Conservation (phyloP, 2,797 vertebrate genomes). For the Enteromius radiatus region DNA sequence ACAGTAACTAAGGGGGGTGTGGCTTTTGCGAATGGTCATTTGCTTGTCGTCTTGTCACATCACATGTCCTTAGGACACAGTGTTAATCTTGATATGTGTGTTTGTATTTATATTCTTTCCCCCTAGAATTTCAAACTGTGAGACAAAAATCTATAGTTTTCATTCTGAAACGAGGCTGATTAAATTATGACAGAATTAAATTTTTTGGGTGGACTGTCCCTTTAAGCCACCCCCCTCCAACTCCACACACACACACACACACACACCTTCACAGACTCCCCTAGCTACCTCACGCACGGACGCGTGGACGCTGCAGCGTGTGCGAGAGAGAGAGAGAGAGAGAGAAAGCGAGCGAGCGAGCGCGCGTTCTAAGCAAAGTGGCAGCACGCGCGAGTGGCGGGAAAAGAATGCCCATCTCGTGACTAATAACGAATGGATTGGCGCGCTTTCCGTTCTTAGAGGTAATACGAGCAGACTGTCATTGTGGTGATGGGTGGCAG, state of each 20-base stretch:
- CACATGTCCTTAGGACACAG: not conserved
- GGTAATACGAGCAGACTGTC: constrained; percentile 75
- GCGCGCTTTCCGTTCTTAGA: constrained; percentile 66
- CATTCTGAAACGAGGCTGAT: not conserved
- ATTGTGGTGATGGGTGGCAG: constrained; percentile 80
- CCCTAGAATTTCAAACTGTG: not conserved
- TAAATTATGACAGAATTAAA: not conserved
- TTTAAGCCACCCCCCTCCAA: constrained; percentile 37
- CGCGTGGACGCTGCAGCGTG: constrained; percentile 76
- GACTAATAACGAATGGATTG: constrained; percentile 72
- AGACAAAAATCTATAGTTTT: not conserved
- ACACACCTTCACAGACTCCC: constrained; percentile 61
- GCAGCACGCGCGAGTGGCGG: constrained; percentile 38
- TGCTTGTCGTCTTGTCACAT: not conserved
- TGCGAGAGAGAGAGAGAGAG: constrained; percentile 8
- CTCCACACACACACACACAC: constrained; percentile 61
- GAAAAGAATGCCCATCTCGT: constrained; percentile 72
- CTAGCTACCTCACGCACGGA: constrained; percentile 74
- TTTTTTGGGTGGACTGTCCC: constrained; percentile 1
- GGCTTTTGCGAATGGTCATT: too few relatives aligned
- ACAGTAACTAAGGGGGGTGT: too few relatives aligned
- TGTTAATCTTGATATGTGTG: not conserved
- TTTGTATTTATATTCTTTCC: not conserved
- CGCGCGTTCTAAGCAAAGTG: constrained; percentile 50
- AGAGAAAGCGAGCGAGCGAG: constrained; percentile 11